Conservation (phyloP, 2,888 invertebrate genomes). For the Polia nebulosa region DNA sequence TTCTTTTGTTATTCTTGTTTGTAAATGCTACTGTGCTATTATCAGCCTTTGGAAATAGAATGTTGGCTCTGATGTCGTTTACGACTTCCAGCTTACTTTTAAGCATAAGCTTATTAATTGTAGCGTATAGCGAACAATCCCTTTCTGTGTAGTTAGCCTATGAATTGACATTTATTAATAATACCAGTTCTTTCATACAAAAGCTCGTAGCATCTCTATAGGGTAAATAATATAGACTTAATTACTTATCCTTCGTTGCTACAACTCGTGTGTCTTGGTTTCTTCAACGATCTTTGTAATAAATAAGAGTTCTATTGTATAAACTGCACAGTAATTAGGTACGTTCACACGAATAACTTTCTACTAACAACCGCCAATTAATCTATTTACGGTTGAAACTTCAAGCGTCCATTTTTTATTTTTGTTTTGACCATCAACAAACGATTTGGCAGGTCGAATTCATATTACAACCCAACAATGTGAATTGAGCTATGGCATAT, state of each 20-base stretch:
- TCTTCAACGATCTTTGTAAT: too few species aligned
- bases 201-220: too few species aligned
- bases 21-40: neutral
- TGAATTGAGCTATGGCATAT: slow-evolving; percentile 21
- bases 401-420: slow-evolving; percentile 37
- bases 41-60: neutral
- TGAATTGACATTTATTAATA: neutral
- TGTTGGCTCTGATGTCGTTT: too few species aligned
- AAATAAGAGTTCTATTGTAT: slow-evolving; percentile 2
- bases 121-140: neutral
- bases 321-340: slow-evolving; percentile 10
- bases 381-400: slow-evolving; percentile 32
- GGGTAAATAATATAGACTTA: too few species aligned
- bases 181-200: neutral
- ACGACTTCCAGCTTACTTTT: neutral
- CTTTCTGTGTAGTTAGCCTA: too few species aligned
- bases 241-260: too few species aligned
- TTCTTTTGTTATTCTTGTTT: neutral
- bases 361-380: slow-evolving; percentile 49
- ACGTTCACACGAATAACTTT: slow-evolving; percentile 34
- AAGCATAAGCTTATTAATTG: neutral
- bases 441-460: slow-evolving; percentile 21
- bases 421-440: slow-evolving; percentile 34
- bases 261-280: too few species aligned
- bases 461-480: neutral